A percentile compares a stretch with the other conserved stretches of the same genome.
Conservation (phyloP, 2,113 vertebrate genomes). For the Symphodus melops region DNA sequence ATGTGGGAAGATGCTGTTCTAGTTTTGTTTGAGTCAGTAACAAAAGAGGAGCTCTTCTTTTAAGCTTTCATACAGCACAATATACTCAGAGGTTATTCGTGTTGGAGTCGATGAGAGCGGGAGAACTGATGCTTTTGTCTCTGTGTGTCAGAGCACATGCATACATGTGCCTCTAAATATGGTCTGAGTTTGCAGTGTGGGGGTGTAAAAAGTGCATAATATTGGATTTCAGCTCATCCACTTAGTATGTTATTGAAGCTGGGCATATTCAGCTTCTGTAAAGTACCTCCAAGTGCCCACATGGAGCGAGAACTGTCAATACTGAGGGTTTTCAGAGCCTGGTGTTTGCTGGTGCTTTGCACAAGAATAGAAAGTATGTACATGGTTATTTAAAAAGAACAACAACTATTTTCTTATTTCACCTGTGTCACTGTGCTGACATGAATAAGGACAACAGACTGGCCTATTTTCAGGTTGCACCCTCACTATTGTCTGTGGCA, state of each 20-base stretch:
- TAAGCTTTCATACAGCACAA: constrained; percentile 17
- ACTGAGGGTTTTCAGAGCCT: constrained; percentile 9
- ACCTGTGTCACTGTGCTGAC: constrained; percentile 53
- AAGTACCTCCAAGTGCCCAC: not conserved
- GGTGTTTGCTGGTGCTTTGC: not conserved
- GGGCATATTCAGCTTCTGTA: constrained; percentile 2
- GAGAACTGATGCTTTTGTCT: constrained; percentile 48
- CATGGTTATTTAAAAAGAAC: constrained; percentile 15
- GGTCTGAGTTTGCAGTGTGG: constrained; percentile 32
- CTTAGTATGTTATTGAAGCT: constrained; percentile 24
- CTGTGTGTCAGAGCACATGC: constrained; percentile 33
- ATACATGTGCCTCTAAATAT: constrained; percentile 28
- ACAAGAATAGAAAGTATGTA: not conserved
- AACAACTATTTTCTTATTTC: constrained; percentile 32
- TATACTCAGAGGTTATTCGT: constrained; percentile 37
- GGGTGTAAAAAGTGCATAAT: constrained; percentile 42
- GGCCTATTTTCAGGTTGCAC: constrained; percentile 58
- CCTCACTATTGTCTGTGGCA: constrained; percentile 52
- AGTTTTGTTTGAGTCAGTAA: constrained; percentile 13
- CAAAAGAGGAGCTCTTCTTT: constrained; percentile 26
- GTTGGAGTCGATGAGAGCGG: constrained; percentile 41
- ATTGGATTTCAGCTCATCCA: constrained; percentile 40
- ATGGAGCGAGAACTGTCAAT: not conserved
- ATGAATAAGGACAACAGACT: constrained; percentile 51
- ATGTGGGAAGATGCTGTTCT: constrained; percentile 20